Base-by-base conservation (phyloP, 2,113 vertebrate species). In the Stercorarius parasiticus region DNA sequence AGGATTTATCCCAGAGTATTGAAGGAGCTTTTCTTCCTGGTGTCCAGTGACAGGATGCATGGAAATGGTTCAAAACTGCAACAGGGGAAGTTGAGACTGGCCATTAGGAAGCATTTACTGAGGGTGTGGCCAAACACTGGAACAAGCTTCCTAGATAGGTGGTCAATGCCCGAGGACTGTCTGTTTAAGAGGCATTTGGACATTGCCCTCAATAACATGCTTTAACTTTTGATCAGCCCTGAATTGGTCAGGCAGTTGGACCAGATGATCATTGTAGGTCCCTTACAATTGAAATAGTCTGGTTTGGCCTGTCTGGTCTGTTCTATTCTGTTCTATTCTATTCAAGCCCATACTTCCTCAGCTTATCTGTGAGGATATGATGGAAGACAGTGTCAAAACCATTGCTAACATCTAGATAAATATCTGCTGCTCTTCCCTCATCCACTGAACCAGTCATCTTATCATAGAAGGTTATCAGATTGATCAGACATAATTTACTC, bases 31-130 rank as follows among this genome's bases (percentile, higher is more conserved):
- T 53, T 21, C 40, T 55, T 6, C 23, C 10, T 43, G 23, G 6
- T 11, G 34, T 64, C 13, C 38, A 11, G 26, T 36, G 32, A 43
- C 10, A 78, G 20, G 16, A 69, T 2, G 3, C 1, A 0, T n/a
- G 21, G 25, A 32, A 87, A 49, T n/a, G 12, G 19, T 42, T 49
- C 23, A 49, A 80, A 64, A 29, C 15, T 88, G 49, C 3, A 6
- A 1, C 12, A 30, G 17, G 19, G 32, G 9, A 79, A 6, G 17
- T 36, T 52, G 5, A 61, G 27, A n/a, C 5, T 36, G 3, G 21
- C 9, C 7, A 32, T 45, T 22, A 45, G 47, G 25, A 47, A 55
- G 7, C 16, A 49, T 40, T 47, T n/a, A 47, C 34, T 0, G 2
- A 58, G 10, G 22, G 22, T 11, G 11, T 52, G 26, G 18, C 67